Evolutionary conservation across 2,113 vertebrate genomes (phyloP).

Genomic region (Fukomys damarensis): DNA sequence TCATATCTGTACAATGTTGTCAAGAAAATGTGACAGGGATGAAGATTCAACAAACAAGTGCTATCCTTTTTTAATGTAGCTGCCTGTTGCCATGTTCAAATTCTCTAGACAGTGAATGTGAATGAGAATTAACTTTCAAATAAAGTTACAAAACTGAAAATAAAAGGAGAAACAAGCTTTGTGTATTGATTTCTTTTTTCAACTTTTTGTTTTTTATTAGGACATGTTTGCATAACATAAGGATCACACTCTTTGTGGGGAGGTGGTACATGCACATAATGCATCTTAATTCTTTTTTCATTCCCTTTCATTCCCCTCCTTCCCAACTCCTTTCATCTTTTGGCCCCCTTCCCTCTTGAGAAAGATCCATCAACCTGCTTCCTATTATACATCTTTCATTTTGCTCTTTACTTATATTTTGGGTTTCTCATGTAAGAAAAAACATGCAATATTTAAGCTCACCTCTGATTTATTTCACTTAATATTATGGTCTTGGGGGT

Average conservation of each 20-base stretch:
- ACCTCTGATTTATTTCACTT: neutral
- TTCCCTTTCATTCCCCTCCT: neutral
- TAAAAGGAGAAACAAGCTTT: neutral
- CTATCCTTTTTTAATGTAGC: too few relatives aligned
- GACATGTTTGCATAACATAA: neutral
- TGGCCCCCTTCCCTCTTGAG: neutral
- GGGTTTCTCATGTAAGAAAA: neutral
- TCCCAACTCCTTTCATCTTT: neutral
- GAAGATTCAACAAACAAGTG: too few relatives aligned
- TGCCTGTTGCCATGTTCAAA: too few relatives aligned
- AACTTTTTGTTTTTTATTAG: neutral
- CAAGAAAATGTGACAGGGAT: too few relatives aligned
- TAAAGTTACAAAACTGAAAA: too few relatives aligned
- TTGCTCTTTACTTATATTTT: neutral
- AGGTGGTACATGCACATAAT: neutral
- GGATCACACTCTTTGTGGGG: neutral
- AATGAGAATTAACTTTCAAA: too few relatives aligned
- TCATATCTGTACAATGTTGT: too few relatives aligned
- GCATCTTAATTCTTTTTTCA: neutral
- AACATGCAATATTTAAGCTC: neutral
- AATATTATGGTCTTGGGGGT: neutral
- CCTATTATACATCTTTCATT: neutral
- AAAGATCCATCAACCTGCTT: neutral
- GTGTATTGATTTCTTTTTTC: neutral
- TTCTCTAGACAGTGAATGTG: too few relatives aligned